Base-by-base conservation (phyloP, 1,140 invertebrate species). In the Vollenhovia emeryi region DNA sequence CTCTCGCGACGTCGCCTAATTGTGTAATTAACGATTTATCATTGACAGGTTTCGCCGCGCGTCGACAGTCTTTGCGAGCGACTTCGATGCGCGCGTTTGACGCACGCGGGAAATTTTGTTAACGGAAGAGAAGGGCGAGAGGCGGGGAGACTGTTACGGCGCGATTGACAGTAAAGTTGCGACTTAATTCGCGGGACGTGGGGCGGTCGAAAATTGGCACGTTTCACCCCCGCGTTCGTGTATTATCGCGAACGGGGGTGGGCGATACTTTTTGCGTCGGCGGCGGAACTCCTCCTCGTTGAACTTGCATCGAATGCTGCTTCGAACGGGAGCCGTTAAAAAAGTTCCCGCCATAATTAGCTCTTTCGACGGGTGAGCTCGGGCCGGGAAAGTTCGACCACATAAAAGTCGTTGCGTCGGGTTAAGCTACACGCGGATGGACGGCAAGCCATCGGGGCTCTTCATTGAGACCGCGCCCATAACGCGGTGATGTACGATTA, bases 321-420 rank as follows among this genome's bases (percentile, higher is more conserved):
- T n/a, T 15, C 45, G 24, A 24, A 36, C 18, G 33, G 40, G 15
- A 75, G 24, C 30, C 60, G 73, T 88, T 86, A 78, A 86, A 86
- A 86, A 86, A 80, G 87, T 86, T 88, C 27, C n/a, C 52, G 15
- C 13, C 9, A 66, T 69, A 88, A 68, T 66, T 84, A 69, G 64
- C 27, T 36, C 55, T 75, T 85, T 86, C 73, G 64, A 69, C 43
- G 13, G 62, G 80, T 27, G n/a, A 89, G 48, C 64, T 76, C 52
- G 45, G 24, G 18, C 83, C 71, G 78, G 55, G 6, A 86, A 91
- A 91, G 82, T 90, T 88, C 24, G 40, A 62, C 75, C 79, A 64
- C 87, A 87, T 87, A 88, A 87, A 91, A 88, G 71, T 78, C 60
- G 69, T 50, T 59, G 55, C 57, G 71, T 82, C 52, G 59, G 80